Evolutionary conservation across 2,888 invertebrate species (phyloP).

Genomic region (Epinotia ramella): DNA sequence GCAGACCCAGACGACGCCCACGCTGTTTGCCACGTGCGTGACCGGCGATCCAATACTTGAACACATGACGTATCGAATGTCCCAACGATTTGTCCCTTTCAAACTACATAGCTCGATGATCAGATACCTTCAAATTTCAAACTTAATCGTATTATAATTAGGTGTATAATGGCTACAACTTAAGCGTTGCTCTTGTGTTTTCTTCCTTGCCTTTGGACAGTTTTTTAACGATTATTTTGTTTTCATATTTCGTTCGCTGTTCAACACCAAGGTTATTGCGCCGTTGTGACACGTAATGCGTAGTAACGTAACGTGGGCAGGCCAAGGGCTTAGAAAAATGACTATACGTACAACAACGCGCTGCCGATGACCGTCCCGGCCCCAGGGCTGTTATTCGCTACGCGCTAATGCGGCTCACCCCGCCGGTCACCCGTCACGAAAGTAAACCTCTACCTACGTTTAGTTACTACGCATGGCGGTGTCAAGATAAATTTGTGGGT

Average conservation of each 20-base stretch:
- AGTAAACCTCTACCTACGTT: too few species aligned
- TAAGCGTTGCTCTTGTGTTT: background rate
- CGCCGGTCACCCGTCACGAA: too few species aligned
- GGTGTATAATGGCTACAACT: background rate
- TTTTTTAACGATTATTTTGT: background rate
- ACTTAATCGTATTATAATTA: background rate
- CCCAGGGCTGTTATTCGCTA: too few species aligned
- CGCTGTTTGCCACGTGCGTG: constrained; percentile 37
- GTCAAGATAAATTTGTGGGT: too few species aligned
- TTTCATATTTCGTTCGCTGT: background rate
- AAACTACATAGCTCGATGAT: background rate
- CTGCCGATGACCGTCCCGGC: background rate
- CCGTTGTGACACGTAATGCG: background rate
- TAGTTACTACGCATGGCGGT: too few species aligned
- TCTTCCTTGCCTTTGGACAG: background rate
- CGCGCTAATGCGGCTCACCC: too few species aligned
- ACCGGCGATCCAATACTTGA: constrained; percentile 23
- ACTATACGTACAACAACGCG: background rate
- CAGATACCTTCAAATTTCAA: background rate
- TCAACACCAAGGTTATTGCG: constrained; percentile 9
- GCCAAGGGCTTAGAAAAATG: background rate
- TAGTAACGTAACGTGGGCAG: background rate
- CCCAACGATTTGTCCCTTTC: constrained; percentile 6
- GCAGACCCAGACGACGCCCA: constrained; percentile 31
- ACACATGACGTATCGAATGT: constrained; percentile 27